Conservation (phyloP, 2,797 vertebrate genomes). For the Hydrocynus forskahlii region DNA sequence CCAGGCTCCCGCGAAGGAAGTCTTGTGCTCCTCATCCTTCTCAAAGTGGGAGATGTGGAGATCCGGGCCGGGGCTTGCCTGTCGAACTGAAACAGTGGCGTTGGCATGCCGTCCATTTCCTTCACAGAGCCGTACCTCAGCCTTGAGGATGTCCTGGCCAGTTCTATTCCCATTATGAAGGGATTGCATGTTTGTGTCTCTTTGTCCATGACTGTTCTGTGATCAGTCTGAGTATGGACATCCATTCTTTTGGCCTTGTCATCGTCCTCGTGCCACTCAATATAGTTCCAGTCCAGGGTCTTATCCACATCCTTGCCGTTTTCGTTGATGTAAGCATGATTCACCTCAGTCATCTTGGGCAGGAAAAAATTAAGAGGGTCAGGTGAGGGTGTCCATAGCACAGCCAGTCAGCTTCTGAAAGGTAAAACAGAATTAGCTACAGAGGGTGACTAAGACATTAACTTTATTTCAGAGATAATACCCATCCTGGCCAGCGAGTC, state of each 20-base stretch:
- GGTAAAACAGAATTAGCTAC: not conserved
- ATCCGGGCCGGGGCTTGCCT: slow-evolving; percentile 83
- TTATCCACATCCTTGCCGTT: slow-evolving; percentile 69
- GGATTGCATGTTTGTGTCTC: slow-evolving; percentile 76
- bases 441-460: not conserved
- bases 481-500: not conserved
- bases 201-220: slow-evolving; percentile 63
- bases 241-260: slow-evolving; percentile 59
- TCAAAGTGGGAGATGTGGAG: slow-evolving; percentile 89
- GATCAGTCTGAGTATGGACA: slow-evolving; percentile 75
- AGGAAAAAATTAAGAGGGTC: slow-evolving; percentile 67
- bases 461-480: not conserved
- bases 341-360: slow-evolving; percentile 76
- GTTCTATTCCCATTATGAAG: slow-evolving; percentile 76
- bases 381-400: slow-evolving; percentile 13
- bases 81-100: slow-evolving; percentile 80
- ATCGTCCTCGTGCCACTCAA: slow-evolving; percentile 71
- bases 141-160: slow-evolving; percentile 70
- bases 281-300: slow-evolving; percentile 75
- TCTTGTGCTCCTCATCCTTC: slow-evolving; percentile 80
- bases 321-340: slow-evolving; percentile 68
- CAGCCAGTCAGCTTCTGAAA: not conserved
- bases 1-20: slow-evolving; percentile 61
- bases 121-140: slow-evolving; percentile 64
- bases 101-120: slow-evolving; percentile 60